Conservation (phyloP, 2,888 invertebrate species). For the Pinctada fucata region DNA sequence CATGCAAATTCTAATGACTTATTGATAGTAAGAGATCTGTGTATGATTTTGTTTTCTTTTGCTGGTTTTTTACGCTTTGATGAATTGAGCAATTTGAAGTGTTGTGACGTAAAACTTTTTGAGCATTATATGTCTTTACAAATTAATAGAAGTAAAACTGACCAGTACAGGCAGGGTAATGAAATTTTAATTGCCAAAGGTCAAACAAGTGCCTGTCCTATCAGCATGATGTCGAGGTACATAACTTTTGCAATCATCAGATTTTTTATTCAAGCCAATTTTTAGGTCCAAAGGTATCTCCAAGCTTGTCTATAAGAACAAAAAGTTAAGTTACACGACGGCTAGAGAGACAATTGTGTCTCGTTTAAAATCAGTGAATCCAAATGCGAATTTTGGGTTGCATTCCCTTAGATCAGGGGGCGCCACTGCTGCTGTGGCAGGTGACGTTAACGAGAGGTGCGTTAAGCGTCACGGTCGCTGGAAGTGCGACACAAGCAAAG, state of each 20-base stretch:
- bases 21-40: background rate
- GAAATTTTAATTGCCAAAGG: constrained; percentile 45
- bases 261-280: constrained; percentile 40
- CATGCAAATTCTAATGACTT: constrained; percentile 1
- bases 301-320: constrained; percentile 39
- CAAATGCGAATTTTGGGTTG: constrained; percentile 35
- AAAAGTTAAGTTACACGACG: constrained; percentile 43
- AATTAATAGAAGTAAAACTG: constrained; percentile 36
- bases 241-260: background rate
- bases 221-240: constrained; percentile 38
- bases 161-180: constrained; percentile 27
- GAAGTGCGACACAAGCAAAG: constrained; percentile 40
- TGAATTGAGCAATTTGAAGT: background rate
- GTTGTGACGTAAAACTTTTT: constrained; percentile 26
- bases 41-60: constrained; percentile 14
- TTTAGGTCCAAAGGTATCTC: constrained; percentile 25
- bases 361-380: constrained; percentile 26
- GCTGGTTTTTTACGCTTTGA: constrained; percentile 10
- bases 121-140: constrained; percentile 32
- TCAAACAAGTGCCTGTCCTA: constrained; percentile 37
- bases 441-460: constrained; percentile 39
- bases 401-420: constrained; percentile 42
- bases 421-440: constrained; percentile 36
- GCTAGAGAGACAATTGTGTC: constrained; percentile 35
- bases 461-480: constrained; percentile 42